Evolutionary conservation across 2,888 invertebrate species (phyloP).

Genomic region (Ischnura elegans): DNA sequence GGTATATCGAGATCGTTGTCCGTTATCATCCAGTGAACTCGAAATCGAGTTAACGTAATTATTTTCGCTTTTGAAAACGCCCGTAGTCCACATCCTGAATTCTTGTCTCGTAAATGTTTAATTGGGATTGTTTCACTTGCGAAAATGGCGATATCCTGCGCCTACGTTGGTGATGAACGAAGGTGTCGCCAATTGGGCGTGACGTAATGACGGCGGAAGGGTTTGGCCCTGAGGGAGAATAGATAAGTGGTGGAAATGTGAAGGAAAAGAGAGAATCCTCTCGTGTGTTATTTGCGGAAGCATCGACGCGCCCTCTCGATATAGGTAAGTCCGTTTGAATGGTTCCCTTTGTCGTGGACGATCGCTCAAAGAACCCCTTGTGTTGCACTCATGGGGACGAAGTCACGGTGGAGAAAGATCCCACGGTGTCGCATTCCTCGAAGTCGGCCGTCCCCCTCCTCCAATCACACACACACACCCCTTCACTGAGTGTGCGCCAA

Average conservation of each 20-base stretch:
- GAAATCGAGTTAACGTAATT: too few relatives aligned
- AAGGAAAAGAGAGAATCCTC: background rate
- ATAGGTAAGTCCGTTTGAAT: too few relatives aligned
- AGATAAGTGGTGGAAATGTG: background rate
- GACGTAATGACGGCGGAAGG: background rate
- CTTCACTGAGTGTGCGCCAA: background rate
- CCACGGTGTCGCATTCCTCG: slow-evolving; percentile 60
- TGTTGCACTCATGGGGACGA: background rate
- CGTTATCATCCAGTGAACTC: too few relatives aligned
- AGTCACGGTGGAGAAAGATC: slow-evolving; percentile 57
- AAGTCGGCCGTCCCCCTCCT: slow-evolving; percentile 20
- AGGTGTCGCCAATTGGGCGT: background rate
- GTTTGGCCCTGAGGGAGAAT: background rate
- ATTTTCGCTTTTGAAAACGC: too few relatives aligned
- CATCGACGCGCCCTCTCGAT: slow-evolving; percentile 18
- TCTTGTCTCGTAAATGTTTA: too few relatives aligned
- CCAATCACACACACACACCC: background rate
- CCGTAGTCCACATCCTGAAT: too few relatives aligned
- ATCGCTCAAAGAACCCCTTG: slow-evolving; percentile 28
- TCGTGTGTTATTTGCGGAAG: slow-evolving; percentile 50
- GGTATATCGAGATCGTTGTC: too few relatives aligned
- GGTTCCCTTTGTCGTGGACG: slow-evolving; percentile 42
- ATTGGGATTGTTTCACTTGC: too few relatives aligned
- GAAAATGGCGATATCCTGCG: too few relatives aligned
- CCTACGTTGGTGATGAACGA: background rate